Evolutionary conservation across 2,797 vertebrate genomes (phyloP), one percentile per base, ranked within the genome.

Genomic region (Pelobates cultripes): DNA sequence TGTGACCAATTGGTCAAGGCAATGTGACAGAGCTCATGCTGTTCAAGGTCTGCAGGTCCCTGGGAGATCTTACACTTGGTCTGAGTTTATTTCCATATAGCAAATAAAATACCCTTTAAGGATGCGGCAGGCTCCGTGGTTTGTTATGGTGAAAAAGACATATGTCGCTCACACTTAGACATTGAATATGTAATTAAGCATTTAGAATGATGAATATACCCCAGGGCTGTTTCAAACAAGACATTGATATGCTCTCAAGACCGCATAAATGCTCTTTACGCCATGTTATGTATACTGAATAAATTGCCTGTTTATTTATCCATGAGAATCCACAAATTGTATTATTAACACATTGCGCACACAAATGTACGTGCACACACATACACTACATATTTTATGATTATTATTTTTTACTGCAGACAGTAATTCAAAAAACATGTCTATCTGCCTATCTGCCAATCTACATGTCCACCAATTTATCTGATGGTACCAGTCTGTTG

Each of bases 1-100:
- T 93, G 96, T 96, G 97, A 98, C 97, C 95, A 96, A 98, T 99
- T 70, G 84, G 89, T 95, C 95, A 96, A 94, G 93, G 90, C 86
- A 8, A 77, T 87, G 90, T 86, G 91, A 92, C 93, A 93, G 96
- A 86, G 90, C 92, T 90, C 89, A 94, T 94, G 95, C 95, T 92
- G 95, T 93, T 94, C 90, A 91, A 93, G 95, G 95, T 94, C 94
- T 91, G 87, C 92, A 89, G 89, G 94, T 94, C 93, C 95, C 95
- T 97, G 96, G 95, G 95, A 97, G 96, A 93, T 91, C 89, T 87
- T 81, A 88, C 95, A 96, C 94, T 96, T 96, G 95, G 15, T 88
- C 51, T 84, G 85, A 80, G 73, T 88, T 87, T 85, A 87, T 92
- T 87, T 87, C 89, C 42, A 78, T 14, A 57, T 17, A 64, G 28